Evolutionary conservation across 1,140 invertebrate species (phyloP), one percentile per base, ranked within the genome.

Genomic region (Adelges cooleyi): DNA sequence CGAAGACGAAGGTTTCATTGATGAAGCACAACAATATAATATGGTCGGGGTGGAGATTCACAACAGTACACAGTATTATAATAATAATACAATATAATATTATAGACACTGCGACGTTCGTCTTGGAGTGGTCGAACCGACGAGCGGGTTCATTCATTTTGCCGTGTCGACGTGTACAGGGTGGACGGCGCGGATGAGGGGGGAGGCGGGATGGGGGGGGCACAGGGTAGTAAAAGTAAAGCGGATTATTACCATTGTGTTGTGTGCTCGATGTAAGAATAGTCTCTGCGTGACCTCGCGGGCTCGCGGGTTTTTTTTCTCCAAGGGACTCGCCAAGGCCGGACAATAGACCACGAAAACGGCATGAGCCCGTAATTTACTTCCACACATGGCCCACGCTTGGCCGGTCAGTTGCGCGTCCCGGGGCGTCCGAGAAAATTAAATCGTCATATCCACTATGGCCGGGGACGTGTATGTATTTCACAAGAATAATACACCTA

Each of bases 131-230:
- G 52, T 54, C 52, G 36, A 13, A 23, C 33, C 33, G 33, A 17
- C 33, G 33, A 17, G 51, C 51, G 52, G 52, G 52, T 54, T 54
- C 52, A 54, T 54, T 54, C 52, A 54, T 54, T 40, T 23, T 20
- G 50, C 13, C 25, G 17, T 52, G 50, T 33, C 36, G 20, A 52
- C 50, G 2, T 13, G 15, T 18, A 33, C 27, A 20, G 52, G 52
- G 33, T 10, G 20, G 4, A 10, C 0, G 29, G 33, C 13, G 33
- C 18, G n/a, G n/a, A n/a, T n/a, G n/a, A n/a, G n/a, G n/a, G n/a
- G n/a, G n/a, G n/a, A n/a, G n/a, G n/a, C n/a, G n/a, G n/a, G n/a
- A n/a, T n/a, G n/a, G n/a, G n/a, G n/a, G n/a, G n/a, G n/a, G n/a
- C n/a, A n/a, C n/a, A n/a, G n/a, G n/a, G n/a, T n/a, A n/a, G 20